phyloP scores from a whole-genome alignment of 2,113 vertebrate genomes.

The Poecilia latipinna region DNA sequence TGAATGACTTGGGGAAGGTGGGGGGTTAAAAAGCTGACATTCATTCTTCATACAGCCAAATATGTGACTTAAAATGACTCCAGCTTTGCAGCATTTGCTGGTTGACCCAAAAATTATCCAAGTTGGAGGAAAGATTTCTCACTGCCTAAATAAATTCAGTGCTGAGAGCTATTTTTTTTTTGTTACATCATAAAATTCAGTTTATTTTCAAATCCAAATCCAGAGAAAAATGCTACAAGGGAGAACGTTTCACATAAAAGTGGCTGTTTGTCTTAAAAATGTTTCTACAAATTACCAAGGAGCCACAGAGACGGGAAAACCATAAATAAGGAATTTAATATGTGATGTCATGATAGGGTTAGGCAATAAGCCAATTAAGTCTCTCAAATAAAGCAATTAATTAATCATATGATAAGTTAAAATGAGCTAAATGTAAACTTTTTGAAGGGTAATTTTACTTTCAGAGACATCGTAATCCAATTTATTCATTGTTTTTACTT shows the following conservation, averaged over 20 bases:
- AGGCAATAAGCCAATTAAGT: too few relatives aligned
- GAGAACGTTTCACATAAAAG: constrained; percentile 1
- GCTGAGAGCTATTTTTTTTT: constrained; percentile 16
- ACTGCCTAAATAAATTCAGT: constrained; percentile 13
- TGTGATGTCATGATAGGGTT: too few relatives aligned
- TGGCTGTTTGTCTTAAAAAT: neutral
- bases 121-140: constrained; percentile 23
- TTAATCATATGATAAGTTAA: too few relatives aligned
- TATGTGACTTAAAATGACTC: constrained; percentile 32
- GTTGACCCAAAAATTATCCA: constrained; percentile 36
- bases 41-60: constrained; percentile 33
- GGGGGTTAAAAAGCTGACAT: constrained; percentile 24
- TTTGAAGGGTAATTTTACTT: too few relatives aligned
- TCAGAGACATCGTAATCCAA: too few relatives aligned
- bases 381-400: too few relatives aligned
- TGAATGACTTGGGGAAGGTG: constrained; percentile 17
- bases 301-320: neutral
- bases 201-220: constrained; percentile 1
- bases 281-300: neutral
- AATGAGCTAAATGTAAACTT: too few relatives aligned
- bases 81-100: constrained; percentile 38
- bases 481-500: too few relatives aligned
- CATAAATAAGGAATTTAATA: too few relatives aligned
- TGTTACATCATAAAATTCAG: constrained; percentile 2
- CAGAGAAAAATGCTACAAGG: neutral